Conservation (phyloP, 1,140 invertebrate genomes). For the Lycorma delicatula region DNA sequence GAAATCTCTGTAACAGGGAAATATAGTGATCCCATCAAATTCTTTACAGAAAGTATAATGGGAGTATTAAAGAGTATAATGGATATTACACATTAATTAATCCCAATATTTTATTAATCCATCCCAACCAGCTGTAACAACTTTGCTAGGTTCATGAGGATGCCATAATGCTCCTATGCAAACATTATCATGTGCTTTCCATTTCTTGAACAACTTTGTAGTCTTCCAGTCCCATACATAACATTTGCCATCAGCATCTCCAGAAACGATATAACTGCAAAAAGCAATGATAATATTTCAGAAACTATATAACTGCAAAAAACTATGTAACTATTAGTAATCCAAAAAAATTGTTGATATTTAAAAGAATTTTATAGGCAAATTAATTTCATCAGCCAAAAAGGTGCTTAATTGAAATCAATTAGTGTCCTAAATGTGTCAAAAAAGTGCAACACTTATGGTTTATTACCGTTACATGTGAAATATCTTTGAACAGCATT, state of each 20-base stretch:
- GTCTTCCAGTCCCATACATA: constrained; percentile 99
- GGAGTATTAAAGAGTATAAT: too few species aligned
- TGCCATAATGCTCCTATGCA: constrained; percentile 95
- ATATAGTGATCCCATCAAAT: too few species aligned
- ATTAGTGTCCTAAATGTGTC: too few species aligned
- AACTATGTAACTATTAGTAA: not conserved
- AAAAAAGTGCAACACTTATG: too few species aligned
- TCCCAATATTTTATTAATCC: constrained; percentile 98
- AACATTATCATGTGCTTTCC: constrained; percentile 97
- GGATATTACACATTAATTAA: too few species aligned
- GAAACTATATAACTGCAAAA: not conserved
- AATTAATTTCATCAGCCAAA: not conserved
- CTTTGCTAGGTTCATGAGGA: constrained; percentile 95
- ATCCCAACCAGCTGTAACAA: constrained; percentile 97
- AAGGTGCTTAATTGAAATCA: too few species aligned
- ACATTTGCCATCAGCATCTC: constrained; percentile 98
- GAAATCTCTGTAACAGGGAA: too few species aligned
- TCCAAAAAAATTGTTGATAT: not conserved
- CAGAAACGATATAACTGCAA: constrained; percentile 90
- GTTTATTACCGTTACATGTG: too few species aligned
- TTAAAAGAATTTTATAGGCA: not conserved
- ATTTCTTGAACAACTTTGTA: constrained; percentile 94
- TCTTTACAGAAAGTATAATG: too few species aligned
- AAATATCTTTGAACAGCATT: too few species aligned
- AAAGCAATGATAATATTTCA: constrained; percentile 25